Base-by-base conservation (phyloP, 1,140 invertebrate species). In the Drosophila subpulchrella region DNA sequence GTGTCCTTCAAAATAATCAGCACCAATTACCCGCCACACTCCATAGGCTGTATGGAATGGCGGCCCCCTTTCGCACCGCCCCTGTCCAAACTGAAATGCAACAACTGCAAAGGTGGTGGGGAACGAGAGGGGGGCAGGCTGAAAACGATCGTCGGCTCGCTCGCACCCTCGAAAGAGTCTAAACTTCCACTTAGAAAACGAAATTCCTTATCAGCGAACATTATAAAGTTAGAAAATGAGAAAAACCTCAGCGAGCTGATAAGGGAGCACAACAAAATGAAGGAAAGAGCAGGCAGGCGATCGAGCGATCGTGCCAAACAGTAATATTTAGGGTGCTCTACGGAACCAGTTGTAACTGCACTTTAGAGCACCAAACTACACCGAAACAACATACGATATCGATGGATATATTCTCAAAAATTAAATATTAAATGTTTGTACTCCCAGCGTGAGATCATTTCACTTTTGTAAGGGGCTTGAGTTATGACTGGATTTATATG, bases 1-100 rank as follows among this genome's bases (percentile, higher is more conserved):
- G 74, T 89, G 84, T 90, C 84, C 84, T 89, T 85, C 84, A 89
- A 90, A 89, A 73, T 90, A 89, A 89, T 90, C 84, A 81, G 77
- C 77, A 81, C 60, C 68, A 83, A 89, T 89, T 75, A 70, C 80
- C 55, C 53, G 58, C 20, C 78, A 63, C 63, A 75, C 60, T 57
- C 17, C 58, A 44, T 66, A 46, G 53, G 53, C 11, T 27, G 3
- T 27, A 5, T 27, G 27, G 4, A 38, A 4, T n/a, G 17, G 20
- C 20, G 32, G 3, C 39, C 59, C 15, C 38, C 27, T 20, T 4
- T 42, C 24, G 6, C 0, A 42, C 30, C 27, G 27, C 13, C 48
- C 7, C 48, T 11, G 48, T 5, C n/a, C 6, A 54, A 55, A 20
- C 42, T 24, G 8, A 60, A 72, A 51, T 68, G 65, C 44, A 71